These are phyloP conservation scores for Drosophila formosana DNA, from an alignment of 2,888 invertebrate genomes.

Conservation along the genomic window DNA sequence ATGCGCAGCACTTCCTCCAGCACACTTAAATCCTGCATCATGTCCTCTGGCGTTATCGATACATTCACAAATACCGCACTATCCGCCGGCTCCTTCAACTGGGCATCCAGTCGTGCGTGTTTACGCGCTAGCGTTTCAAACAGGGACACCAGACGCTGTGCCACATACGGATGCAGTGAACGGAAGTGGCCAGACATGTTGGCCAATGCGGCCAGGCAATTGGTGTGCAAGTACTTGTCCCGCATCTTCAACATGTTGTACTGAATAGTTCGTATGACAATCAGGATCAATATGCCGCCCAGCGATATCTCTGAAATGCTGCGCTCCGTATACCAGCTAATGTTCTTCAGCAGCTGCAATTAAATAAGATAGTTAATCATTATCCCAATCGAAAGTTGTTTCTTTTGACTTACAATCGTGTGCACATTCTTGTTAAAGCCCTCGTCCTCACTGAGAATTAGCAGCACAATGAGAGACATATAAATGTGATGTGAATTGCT, in stretches of 20 bases:
- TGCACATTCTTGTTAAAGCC: conserved; percentile 97
- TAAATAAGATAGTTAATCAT: background rate
- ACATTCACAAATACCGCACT: conserved; percentile 83
- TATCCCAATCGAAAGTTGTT: background rate
- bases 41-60: conserved; percentile 83
- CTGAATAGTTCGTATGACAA: conserved; percentile 98
- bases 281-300: conserved; percentile 96
- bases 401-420: conserved; percentile 91
- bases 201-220: conserved; percentile 98
- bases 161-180: conserved; percentile 97
- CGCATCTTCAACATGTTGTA: conserved; percentile 98
- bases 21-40: conserved; percentile 94
- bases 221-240: conserved; percentile 99
- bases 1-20: conserved; percentile 98
- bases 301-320: conserved; percentile 96
- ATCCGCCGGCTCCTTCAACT: conserved; percentile 86
- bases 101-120: conserved; percentile 89
- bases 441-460: conserved; percentile 98
- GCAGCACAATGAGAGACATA: conserved; percentile 98
- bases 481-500: conserved; percentile 99
- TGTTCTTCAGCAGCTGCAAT: conserved; percentile 92
- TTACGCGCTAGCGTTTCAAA: conserved; percentile 96
- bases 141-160: conserved; percentile 95
- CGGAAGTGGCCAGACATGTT: conserved; percentile 98
- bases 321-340: conserved; percentile 97